Percentiles rank a stretch among this genome's conserved stretches.
phyloP scores from a whole-genome alignment of 2,113 vertebrate species.

The Elephantulus edwardii region DNA sequence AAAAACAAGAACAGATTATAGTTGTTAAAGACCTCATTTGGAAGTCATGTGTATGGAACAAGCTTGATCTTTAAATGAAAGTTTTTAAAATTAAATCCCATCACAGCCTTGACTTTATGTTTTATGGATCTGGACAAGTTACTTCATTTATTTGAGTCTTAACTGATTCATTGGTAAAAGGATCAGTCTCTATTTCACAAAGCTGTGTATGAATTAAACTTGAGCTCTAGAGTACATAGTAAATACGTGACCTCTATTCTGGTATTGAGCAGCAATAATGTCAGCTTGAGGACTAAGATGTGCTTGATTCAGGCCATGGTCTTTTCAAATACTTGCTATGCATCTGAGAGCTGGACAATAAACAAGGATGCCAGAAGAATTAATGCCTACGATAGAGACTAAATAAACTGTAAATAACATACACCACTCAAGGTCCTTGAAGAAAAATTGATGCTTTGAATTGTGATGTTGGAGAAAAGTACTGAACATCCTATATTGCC shows the following conservation, averaged over 20 bases:
- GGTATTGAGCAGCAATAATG: not conserved
- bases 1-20: not conserved
- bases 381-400: no score
- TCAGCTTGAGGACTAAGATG: not conserved
- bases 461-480: no score
- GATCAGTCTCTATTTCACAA: not conserved
- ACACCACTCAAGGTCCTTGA: no score
- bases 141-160: not conserved
- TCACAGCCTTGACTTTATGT: not conserved
- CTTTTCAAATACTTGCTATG: no score
- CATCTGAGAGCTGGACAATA: no score
- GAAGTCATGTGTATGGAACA: not conserved
- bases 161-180: not conserved
- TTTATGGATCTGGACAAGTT: not conserved
- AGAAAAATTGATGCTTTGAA: no score
- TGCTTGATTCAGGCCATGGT: no score
- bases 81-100: not conserved
- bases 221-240: not conserved
- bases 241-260: not conserved
- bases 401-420: no score
- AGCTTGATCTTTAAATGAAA: not conserved
- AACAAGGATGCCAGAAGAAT: no score
- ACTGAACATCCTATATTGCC: no score
- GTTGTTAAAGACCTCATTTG: not conserved
- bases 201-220: not conserved